Evolutionary conservation across 2,888 invertebrate genomes (phyloP), one percentile per base, ranked within the genome.

Genomic region (Dolomedes plantarius): DNA sequence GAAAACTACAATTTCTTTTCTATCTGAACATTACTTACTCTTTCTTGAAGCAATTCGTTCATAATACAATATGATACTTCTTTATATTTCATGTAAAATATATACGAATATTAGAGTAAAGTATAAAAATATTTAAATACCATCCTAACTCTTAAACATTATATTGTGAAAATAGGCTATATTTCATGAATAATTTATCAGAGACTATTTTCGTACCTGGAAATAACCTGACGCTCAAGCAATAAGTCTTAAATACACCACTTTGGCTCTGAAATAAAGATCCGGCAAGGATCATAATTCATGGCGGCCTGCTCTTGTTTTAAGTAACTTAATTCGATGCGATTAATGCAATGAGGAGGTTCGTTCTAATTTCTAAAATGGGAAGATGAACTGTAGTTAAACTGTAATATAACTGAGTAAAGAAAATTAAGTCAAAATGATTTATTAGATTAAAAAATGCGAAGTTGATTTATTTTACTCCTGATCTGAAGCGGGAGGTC

Each of bases 261-360:
- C 46, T 46, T 46, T 46, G 46, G 16, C 46, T 46, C 46, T 16
- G 16, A 46, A 16, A 16, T 2, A 5, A 13, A 46, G 13, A 16
- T 16, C 2, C 46, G n/a, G 46, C 9, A 46, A 46, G 46, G 46
- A 46, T 46, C 46, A 46, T 46, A 46, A 46, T 13, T 46, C 46
- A 16, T 46, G 46, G 13, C 46, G 46, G 7, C 16, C 46, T 46
- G 9, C 16, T 16, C 46, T 36, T 46, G 46, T 69, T 78, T 78
- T 56, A 78, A 69, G 77, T 78, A 69, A 78, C 77, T 78, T 78
- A 78, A 78, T 78, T 78, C 77, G 19, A 56, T 69, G 62, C 28
- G 36, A 78, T 69, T 78, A 77, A 77, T 50, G 68, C 50, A 56
- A 50, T 50, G 69, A 78, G 65, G 69, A 56, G 46, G 68, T 56